These are phyloP conservation scores for Penaeus indicus DNA, from an alignment of 1,140 invertebrate genomes.

Conservation along the genomic window DNA sequence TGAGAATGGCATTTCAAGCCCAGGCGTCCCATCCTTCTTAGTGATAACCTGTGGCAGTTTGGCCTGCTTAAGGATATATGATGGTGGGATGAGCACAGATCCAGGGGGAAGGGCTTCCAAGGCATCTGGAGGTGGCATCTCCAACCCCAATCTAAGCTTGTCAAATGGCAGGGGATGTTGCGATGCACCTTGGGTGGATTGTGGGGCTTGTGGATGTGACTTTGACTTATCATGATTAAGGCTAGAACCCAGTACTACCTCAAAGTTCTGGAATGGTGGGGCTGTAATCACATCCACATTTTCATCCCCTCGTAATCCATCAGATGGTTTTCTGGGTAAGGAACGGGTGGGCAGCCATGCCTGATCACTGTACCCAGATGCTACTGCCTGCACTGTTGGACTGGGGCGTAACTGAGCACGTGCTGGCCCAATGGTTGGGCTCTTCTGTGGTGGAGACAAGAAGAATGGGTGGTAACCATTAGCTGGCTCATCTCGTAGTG, in stretches of 20 bases:
- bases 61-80: constrained; percentile 56
- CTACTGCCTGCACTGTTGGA: constrained; percentile 18
- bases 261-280: constrained; percentile 58
- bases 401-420: constrained; percentile 42
- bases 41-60: constrained; percentile 42
- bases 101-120: constrained; percentile 62
- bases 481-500: constrained; percentile 36
- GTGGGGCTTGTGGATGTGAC: not conserved
- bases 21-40: constrained; percentile 12
- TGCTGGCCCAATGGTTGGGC: not conserved
- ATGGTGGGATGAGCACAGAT: constrained; percentile 64
- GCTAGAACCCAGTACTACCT: constrained; percentile 63
- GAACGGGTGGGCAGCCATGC: constrained; percentile 41
- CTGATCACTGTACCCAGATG: not conserved
- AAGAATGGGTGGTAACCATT: constrained; percentile 40
- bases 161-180: constrained; percentile 34
- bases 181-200: not conserved
- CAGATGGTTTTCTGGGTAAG: not conserved
- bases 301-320: constrained; percentile 46
- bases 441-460: constrained; percentile 21
- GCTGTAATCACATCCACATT: constrained; percentile 63
- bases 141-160: constrained; percentile 54
- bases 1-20: constrained; percentile 38
- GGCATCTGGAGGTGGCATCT: constrained; percentile 66
- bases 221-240: constrained; percentile 39